A percentile compares a stretch with the other conserved stretches of the same genome.
Evolutionary conservation across 2,888 invertebrate genomes (phyloP).

Genomic region (Eristalis intricaria): DNA sequence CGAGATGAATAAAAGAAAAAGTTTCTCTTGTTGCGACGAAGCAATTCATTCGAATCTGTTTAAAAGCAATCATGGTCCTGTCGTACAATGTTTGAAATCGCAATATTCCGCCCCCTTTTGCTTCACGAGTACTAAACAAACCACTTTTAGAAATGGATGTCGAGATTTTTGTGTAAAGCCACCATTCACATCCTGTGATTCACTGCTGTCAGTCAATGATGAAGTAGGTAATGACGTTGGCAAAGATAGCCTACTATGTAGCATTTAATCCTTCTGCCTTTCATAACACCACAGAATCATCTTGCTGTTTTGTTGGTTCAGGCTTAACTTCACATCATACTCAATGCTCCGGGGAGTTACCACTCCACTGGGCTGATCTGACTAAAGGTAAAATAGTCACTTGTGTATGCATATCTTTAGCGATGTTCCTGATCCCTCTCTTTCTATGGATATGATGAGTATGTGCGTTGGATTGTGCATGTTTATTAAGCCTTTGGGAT

Average conservation of each 20-base stretch:
- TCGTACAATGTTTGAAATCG: neutral
- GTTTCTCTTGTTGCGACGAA: neutral
- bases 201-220: constrained; percentile 27
- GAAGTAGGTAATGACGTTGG: constrained; percentile 4
- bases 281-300: constrained; percentile 15
- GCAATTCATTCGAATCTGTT: constrained; percentile 6
- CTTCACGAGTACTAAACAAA: neutral
- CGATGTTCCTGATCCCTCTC: constrained; percentile 3
- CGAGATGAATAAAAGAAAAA: neutral
- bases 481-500: constrained; percentile 67
- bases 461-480: constrained; percentile 54
- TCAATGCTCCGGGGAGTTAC: constrained; percentile 3
- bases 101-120: neutral
- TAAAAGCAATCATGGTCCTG: neutral
- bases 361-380: constrained; percentile 3
- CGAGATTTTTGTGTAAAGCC: neutral
- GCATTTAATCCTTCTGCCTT: constrained; percentile 24
- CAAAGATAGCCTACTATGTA: neutral
- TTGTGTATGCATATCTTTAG: constrained; percentile 5
- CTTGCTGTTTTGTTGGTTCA: constrained; percentile 1
- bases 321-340: constrained; percentile 25
- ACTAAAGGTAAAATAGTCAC: constrained; percentile 28
- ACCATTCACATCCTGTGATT: neutral
- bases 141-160: constrained; percentile 9
- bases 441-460: constrained; percentile 26